Conservation (phyloP, 2,888 invertebrate genomes). For the Cantharis nigra region DNA sequence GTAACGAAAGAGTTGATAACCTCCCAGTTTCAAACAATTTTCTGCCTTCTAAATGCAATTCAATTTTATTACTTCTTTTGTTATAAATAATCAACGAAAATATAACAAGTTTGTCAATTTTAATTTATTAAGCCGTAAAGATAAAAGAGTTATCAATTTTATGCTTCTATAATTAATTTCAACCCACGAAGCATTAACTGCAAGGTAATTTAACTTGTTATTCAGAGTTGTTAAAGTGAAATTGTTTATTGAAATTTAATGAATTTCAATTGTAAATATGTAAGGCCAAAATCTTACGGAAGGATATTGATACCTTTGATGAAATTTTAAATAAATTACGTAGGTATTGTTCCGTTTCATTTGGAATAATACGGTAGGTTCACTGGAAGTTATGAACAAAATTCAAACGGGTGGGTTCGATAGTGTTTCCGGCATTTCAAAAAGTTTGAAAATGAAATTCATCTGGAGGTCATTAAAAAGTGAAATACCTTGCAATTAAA, state of each 20-base stretch:
- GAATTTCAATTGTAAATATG: not conserved
- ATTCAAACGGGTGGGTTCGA: not conserved
- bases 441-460: not conserved
- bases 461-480: not conserved
- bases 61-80: not conserved
- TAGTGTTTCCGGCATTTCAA: not conserved
- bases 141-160: not conserved
- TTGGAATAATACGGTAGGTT: not conserved
- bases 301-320: not conserved
- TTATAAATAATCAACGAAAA: not conserved
- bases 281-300: not conserved
- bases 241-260: not conserved
- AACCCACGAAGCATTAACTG: not conserved
- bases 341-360: not conserved
- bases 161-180: not conserved
- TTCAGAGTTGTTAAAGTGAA: not conserved
- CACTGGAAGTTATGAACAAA: too few relatives aligned
- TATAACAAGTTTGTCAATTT: not conserved
- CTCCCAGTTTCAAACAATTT: not conserved
- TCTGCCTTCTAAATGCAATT: not conserved
- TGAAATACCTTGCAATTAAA: not conserved
- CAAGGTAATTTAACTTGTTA: not conserved
- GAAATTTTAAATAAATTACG: not conserved
- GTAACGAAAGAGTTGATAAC: not conserved
- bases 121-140: not conserved